Conservation (phyloP, 1,140 invertebrate species). For the Dendrolimus punctatus region DNA sequence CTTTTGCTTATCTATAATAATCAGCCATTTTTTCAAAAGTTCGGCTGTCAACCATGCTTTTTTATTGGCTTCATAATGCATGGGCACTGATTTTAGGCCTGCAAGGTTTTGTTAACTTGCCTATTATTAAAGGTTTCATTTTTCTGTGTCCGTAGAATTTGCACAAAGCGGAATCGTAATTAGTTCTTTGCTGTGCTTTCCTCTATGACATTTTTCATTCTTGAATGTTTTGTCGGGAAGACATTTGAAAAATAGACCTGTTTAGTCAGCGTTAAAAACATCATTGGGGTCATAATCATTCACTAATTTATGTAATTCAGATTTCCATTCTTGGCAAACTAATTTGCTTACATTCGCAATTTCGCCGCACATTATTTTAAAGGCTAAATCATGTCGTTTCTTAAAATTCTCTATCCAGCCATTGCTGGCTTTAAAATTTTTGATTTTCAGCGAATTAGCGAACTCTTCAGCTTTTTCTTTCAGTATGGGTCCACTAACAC, state of each 20-base stretch:
- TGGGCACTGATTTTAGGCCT: slow-evolving; percentile 34
- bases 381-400: slow-evolving; percentile 29
- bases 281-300: no score
- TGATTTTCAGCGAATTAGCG: no score
- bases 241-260: slow-evolving; percentile 18
- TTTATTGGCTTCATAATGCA: slow-evolving; percentile 51
- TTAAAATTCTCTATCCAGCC: no score
- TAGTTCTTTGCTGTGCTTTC: slow-evolving; percentile 16
- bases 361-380: slow-evolving; percentile 29
- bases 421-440: no score
- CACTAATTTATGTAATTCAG: no score
- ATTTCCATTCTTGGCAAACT: slow-evolving; percentile 10
- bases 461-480: no score
- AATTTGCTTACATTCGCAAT: no score
- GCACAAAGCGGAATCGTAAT: slow-evolving; percentile 13
- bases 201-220: slow-evolving; percentile 15
- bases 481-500: no score
- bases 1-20: slow-evolving; percentile 36
- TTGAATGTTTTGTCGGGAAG: slow-evolving; percentile 18
- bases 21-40: slow-evolving; percentile 43
- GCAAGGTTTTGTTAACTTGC: slow-evolving; percentile 40
- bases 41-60: slow-evolving; percentile 65
- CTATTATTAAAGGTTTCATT: slow-evolving; percentile 9
- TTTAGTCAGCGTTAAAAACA: slow-evolving; percentile 12
- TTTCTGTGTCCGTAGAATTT: slow-evolving; percentile 15